Conservation (phyloP, 2,888 invertebrate genomes). For the Mythimna impura region DNA sequence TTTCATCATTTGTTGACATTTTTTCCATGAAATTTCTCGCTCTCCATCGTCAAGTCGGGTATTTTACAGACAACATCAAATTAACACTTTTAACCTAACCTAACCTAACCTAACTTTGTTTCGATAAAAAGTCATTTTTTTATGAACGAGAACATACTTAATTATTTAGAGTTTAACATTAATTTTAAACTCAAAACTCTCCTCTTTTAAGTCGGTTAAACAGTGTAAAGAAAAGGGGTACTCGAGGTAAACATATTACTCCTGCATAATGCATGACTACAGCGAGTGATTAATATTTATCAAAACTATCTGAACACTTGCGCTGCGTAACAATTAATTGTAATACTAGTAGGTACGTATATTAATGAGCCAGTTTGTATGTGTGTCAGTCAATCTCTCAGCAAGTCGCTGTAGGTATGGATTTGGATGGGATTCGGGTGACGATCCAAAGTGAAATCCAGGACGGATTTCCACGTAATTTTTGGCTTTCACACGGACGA, state of each 20-base stretch:
- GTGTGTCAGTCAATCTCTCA: background rate
- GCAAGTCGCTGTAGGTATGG: background rate
- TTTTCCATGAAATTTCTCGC: background rate
- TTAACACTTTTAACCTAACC: too few relatives aligned
- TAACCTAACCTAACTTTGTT: background rate
- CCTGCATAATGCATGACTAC: constrained; percentile 1
- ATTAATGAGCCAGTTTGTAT: background rate
- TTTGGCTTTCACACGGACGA: background rate
- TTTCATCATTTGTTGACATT: background rate
- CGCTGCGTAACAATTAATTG: background rate
- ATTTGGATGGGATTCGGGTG: background rate
- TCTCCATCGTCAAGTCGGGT: background rate
- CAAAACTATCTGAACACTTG: background rate
- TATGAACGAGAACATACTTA: background rate
- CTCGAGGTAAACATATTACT: background rate
- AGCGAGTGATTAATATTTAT: constrained; percentile 9
- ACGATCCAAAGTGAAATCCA: background rate
- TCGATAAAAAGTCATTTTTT: background rate
- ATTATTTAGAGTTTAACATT: background rate
- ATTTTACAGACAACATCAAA: background rate
- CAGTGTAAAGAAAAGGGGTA: background rate
- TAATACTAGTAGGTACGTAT: background rate
- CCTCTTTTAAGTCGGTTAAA: background rate
- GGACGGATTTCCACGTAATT: background rate
- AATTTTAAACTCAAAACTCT: background rate